Evolutionary conservation across 2,888 invertebrate genomes (phyloP), one percentile per base, ranked within the genome.

Genomic region (Parnassius mnemosyne): DNA sequence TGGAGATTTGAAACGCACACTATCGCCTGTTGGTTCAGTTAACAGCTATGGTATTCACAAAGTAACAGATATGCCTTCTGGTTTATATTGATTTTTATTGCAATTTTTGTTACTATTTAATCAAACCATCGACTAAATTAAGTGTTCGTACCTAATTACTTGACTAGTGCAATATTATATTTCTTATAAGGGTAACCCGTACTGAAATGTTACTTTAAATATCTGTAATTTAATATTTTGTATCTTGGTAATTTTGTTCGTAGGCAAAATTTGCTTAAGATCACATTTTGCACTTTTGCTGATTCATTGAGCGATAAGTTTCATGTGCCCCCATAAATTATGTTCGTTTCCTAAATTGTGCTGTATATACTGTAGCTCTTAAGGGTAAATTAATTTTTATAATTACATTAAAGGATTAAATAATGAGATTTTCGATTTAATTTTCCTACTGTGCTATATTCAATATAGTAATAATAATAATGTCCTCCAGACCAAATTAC

Each of bases 31-130:
- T 64, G 87, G 86, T 13, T 81, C 84, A 51, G 83, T 84, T 3
- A 84, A 78, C 66, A 81, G 72, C 67, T 86, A 83, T 64, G 92
- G 94, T 42, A 79, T 87, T 46, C 92, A 93, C 60, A 95, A 95
- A 88, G 92, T 95, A 10, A 94, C 95, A 7, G 95, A 95, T 78
- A 93, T 95, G 84, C 94, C 95, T 68, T 95, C 95, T 53, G 95
- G 95, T 61, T 84, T 95, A 66, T 95, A 95, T 85, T 95, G 75
- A 84, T 72, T 74, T 71, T 53, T 65, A 25, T 65, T 66, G 60
- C 43, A 56, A 63, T 60, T 68, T 65, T 71, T 69, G 73, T 73
- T 56, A 59, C 60, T 44, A 68, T 77, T 70, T 77, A 78, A 79
- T 82, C 77, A 83, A 80, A 91, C 90, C 90, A 91, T 85, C 90